phyloP scores from a whole-genome alignment of 2,888 invertebrate genomes.

The Nomada fabriciana region DNA sequence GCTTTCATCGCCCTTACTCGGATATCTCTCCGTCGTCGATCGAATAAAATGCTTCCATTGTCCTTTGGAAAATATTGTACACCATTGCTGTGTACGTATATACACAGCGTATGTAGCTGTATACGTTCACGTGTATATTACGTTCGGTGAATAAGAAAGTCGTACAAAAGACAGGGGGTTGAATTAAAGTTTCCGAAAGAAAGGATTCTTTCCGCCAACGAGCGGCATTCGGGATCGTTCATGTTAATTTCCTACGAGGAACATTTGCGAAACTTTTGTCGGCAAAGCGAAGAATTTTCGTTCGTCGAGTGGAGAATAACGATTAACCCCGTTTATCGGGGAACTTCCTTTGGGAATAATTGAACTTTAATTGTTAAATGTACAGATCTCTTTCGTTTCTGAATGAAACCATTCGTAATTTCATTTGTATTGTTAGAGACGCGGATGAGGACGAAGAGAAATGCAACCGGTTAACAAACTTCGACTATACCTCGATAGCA shows the following conservation, averaged over 20 bases:
- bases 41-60: neutral
- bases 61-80: constrained; percentile 12
- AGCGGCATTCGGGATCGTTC: neutral
- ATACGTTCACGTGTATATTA: too few relatives aligned
- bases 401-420: neutral
- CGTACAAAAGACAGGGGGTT: neutral
- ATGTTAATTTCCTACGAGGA: constrained; percentile 8
- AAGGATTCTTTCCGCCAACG: neutral
- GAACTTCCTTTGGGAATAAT: neutral
- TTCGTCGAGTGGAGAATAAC: neutral
- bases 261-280: neutral
- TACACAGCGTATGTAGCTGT: neutral
- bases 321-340: neutral
- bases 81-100: neutral
- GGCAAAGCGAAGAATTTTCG: neutral
- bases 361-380: neutral
- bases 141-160: neutral
- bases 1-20: neutral
- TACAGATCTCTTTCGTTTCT: neutral
- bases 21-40: neutral
- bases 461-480: too few relatives aligned
- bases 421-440: too few relatives aligned
- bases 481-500: too few relatives aligned
- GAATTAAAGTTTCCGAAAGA: constrained; percentile 5
- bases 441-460: too few relatives aligned